Percentiles rank a stretch among this genome's conserved stretches.
Conservation (phyloP, 2,888 invertebrate species). For the Hydrotaea cyrtoneurina region DNA sequence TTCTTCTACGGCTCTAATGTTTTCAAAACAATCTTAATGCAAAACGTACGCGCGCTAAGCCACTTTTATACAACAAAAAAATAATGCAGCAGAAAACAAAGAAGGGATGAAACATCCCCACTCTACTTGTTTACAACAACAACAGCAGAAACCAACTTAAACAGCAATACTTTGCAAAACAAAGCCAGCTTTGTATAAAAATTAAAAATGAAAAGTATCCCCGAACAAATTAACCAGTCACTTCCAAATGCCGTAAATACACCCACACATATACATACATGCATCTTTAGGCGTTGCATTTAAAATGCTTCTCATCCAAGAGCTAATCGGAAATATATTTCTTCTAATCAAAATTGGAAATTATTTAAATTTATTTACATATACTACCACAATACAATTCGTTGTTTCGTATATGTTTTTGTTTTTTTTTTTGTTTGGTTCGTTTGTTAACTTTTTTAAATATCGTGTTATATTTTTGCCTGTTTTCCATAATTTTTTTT, state of each 20-base stretch:
- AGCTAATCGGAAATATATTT: neutral
- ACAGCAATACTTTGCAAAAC: slow-evolving; percentile 20
- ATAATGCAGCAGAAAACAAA: slow-evolving; percentile 41
- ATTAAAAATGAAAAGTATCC: slow-evolving; percentile 18
- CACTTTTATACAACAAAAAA: slow-evolving; percentile 50
- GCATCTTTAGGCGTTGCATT: neutral
- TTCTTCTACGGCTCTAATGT: slow-evolving; percentile 58
- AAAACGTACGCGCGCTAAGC: slow-evolving; percentile 49
- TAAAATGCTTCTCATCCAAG: neutral
- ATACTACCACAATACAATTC: neutral
- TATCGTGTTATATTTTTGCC: slow-evolving; percentile 20
- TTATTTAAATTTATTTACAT: slow-evolving; percentile 31
- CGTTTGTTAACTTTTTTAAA: slow-evolving; percentile 35
- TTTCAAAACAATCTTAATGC: slow-evolving; percentile 57
- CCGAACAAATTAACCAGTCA: slow-evolving; percentile 23
- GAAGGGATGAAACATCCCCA: slow-evolving; percentile 43
- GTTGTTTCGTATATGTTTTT: no score
- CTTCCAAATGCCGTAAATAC: neutral
- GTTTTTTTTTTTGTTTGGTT: slow-evolving; percentile 35
- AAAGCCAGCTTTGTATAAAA: slow-evolving; percentile 53
- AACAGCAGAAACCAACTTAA: neutral
- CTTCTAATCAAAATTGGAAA: slow-evolving; percentile 17
- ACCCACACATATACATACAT: no score
- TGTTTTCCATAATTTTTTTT: slow-evolving; percentile 13
- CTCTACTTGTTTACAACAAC: slow-evolving; percentile 28